A percentile compares a stretch with the other conserved stretches of the same genome.
Evolutionary conservation across 2,888 invertebrate genomes (phyloP).

Genomic region (Papilio elwesi): DNA sequence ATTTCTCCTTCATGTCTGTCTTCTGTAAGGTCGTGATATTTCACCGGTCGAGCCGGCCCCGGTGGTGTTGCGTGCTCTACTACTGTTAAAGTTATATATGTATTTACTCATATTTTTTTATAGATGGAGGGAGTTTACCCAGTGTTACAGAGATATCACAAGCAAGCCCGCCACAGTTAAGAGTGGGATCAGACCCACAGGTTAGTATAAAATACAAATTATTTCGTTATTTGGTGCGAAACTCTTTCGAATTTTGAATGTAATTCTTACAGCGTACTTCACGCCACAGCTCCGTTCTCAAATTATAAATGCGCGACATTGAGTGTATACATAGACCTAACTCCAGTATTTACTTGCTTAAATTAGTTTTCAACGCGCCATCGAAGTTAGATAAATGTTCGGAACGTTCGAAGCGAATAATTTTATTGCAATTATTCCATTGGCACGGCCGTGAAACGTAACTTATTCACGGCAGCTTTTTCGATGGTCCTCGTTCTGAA

Average conservation of each 20-base stretch:
- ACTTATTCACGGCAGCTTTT: slow-evolving; percentile 41
- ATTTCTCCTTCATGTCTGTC: too few species aligned
- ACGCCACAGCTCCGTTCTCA: neutral
- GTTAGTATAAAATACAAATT: slow-evolving; percentile 17
- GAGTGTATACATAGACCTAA: neutral
- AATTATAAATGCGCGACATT: slow-evolving; percentile 9
- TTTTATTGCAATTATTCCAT: slow-evolving; percentile 25
- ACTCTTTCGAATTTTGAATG: neutral
- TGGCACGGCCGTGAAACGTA: slow-evolving; percentile 33
- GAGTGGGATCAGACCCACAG: slow-evolving; percentile 42
- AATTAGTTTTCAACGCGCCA: slow-evolving; percentile 13
- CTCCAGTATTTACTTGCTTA: slow-evolving; percentile 9
- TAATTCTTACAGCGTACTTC: neutral
- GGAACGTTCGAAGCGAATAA: neutral
- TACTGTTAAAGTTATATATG: too few species aligned
- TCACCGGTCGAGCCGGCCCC: too few species aligned
- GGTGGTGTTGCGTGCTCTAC: neutral
- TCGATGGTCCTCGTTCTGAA: slow-evolving; percentile 38
- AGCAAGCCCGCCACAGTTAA: slow-evolving; percentile 32
- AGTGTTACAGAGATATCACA: slow-evolving; percentile 40
- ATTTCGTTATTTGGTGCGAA: neutral
- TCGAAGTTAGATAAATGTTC: slow-evolving; percentile 6
- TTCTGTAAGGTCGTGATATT: too few species aligned
- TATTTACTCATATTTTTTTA: slow-evolving; percentile 5
- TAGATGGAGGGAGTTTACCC: slow-evolving; percentile 39